A percentile compares a stretch with the other conserved stretches of the same genome.
Evolutionary conservation across 2,113 vertebrate genomes (phyloP).

Genomic region (Empidonax alnorum): DNA sequence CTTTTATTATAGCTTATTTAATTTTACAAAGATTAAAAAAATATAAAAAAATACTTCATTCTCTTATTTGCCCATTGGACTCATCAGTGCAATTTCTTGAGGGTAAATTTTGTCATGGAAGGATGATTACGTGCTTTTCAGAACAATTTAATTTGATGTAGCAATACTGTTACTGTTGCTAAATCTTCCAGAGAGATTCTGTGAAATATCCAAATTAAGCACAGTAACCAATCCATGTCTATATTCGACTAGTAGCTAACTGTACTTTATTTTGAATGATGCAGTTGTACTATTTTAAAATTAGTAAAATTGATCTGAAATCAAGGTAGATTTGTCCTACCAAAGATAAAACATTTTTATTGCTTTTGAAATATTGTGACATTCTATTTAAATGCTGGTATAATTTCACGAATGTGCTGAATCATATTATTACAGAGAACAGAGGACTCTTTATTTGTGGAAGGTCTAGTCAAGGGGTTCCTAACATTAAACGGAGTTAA

Average conservation of each 20-base stretch:
- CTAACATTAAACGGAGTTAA: slow-evolving; percentile 48
- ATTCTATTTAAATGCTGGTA: background rate
- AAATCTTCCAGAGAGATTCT: slow-evolving; percentile 40
- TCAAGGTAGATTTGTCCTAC: background rate
- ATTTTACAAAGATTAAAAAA: background rate
- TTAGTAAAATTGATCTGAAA: background rate
- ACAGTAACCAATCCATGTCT: background rate
- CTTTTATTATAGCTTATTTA: background rate
- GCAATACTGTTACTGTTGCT: slow-evolving; percentile 37
- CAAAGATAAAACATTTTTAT: slow-evolving; percentile 8
- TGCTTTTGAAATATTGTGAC: background rate
- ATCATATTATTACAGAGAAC: background rate
- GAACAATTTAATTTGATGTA: slow-evolving; percentile 60
- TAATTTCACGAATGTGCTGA: slow-evolving; percentile 1
- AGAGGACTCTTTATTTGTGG: background rate
- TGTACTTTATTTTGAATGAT: background rate
- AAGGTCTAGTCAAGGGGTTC: slow-evolving; percentile 28
- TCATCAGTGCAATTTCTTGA: slow-evolving; percentile 38
- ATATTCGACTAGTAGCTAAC: background rate
- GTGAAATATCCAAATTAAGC: background rate
- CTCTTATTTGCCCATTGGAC: slow-evolving; percentile 34
- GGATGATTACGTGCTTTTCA: slow-evolving; percentile 60
- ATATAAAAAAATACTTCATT: background rate
- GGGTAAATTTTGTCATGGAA: slow-evolving; percentile 53
- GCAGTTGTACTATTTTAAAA: background rate